Base-by-base conservation (phyloP, 2,888 invertebrate genomes). In the Microctonus aethiopoides region DNA sequence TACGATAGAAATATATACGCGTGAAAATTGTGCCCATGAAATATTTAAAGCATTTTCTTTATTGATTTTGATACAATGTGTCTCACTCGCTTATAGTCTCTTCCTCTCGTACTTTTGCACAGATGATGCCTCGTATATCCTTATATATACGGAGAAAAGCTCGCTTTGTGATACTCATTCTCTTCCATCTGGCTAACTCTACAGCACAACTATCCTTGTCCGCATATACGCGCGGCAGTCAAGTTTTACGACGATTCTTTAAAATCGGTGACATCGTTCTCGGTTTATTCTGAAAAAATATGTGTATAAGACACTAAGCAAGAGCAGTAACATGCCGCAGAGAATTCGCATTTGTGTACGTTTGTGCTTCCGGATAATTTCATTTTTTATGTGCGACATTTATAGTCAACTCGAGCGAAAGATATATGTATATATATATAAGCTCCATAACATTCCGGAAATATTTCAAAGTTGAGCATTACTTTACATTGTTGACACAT, bases 181-280 rank as follows among this genome's bases (percentile, higher is more conserved):
- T 16, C 32, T 57, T 9, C 57, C 32, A 57, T 57, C 57, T 32
- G 26, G 29, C 32, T 29, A 57, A 57, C 57, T 57, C 57, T 29
- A 29, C 34, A 7, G 29, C 29, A n/a, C n/a, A 29, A 29, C 34
- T n/a, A n/a, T 24, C 29, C 10, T 57, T 6, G 2, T 6, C 34
- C 32, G 13, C 57, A 16, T n/a, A 57, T 7, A 29, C 29, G 7
- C 29, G 29, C 57, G 66, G 46, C 24, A 39, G 51, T 52, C 16
- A 16, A 9, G 22, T 32, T n/a, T 57, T 57, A 57, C 57, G 57
- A 57, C 57, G 13, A 57, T 26, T 57, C 57, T 57, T 57, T 32
- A 56, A 51, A 61, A 70, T 70, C 60, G 66, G 46, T 54, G 54
- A 67, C 70, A 51, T 57, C 61, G 67, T 62, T 70, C 66, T 41